phyloP scores from a whole-genome alignment of 2,113 vertebrate genomes.

The Poecilia latipinna region DNA sequence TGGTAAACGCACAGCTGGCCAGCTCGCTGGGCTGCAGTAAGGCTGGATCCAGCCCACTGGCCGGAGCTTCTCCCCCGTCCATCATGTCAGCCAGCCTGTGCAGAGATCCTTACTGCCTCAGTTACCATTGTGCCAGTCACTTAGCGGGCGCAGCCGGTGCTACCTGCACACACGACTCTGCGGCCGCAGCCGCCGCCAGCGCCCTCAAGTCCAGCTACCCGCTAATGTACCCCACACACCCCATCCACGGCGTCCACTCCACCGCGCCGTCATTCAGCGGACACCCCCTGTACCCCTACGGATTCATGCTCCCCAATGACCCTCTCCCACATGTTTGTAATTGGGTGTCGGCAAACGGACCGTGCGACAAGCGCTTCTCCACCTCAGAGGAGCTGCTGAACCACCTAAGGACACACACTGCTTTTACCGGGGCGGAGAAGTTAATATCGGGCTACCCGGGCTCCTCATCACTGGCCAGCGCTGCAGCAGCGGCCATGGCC shows the following conservation, averaged over 20 bases:
- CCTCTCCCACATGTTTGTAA: conserved; percentile 97
- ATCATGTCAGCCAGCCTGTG: conserved; percentile 98
- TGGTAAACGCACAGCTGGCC: conserved; percentile 93
- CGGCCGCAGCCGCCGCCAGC: conserved; percentile 75
- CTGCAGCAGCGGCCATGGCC: conserved; percentile 95
- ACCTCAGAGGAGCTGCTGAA: conserved; percentile 96
- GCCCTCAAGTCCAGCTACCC: conserved; percentile 96
- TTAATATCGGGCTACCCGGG: conserved; percentile 94
- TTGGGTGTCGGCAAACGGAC: conserved; percentile 99
- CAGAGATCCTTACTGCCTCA: conserved; percentile 98
- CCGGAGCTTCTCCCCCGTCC: conserved; percentile 94
- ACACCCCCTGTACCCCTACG: conserved; percentile 96
- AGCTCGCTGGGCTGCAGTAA: conserved; percentile 93
- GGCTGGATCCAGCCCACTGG: conserved; percentile 92
- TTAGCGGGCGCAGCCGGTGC: conserved; percentile 90
- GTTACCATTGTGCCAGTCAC: conserved; percentile 99
- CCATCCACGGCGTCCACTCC: conserved; percentile 90
- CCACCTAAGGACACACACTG: conserved; percentile 99
- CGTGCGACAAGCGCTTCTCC: conserved; percentile 98
- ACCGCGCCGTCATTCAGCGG: conserved; percentile 91
- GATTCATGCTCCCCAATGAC: conserved; percentile 99
- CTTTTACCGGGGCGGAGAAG: conserved; percentile 96
- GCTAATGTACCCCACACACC: conserved; percentile 94
- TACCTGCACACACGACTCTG: conserved; percentile 89
- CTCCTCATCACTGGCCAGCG: conserved; percentile 93